Evolutionary conservation across 2,113 vertebrate genomes (phyloP).

Genomic region (Sylvilagus bachmani): DNA sequence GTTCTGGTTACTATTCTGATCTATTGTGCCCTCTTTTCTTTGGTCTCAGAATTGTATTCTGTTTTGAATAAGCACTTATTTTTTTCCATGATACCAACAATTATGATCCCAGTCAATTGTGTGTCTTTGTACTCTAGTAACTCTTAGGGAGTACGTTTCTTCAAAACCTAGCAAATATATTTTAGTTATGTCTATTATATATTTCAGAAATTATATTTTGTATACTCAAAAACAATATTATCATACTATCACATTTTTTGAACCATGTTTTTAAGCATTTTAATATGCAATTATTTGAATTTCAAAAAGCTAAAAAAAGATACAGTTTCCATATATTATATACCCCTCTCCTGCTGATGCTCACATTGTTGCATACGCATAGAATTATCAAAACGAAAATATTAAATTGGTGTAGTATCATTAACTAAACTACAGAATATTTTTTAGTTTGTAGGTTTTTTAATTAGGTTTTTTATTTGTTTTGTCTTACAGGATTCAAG

Average conservation of each 20-base stretch:
- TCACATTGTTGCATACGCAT: neutral
- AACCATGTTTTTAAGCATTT: neutral
- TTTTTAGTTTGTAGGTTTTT: neutral
- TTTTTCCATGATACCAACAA: conserved; percentile 8
- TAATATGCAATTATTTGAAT: neutral
- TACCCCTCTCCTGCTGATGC: neutral
- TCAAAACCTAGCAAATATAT: neutral
- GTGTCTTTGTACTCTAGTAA: neutral
- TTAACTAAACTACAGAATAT: neutral
- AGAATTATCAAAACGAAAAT: neutral
- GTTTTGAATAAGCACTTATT: neutral
- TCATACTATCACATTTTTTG: neutral
- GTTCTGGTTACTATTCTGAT: neutral
- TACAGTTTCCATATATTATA: neutral
- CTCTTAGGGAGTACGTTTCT: neutral
- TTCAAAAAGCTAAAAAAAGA: neutral
- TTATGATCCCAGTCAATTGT: neutral
- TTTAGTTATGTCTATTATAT: neutral
- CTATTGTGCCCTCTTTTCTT: neutral
- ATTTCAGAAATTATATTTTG: neutral
- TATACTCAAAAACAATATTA: neutral
- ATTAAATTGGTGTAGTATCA: neutral
- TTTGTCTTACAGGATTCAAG: neutral
- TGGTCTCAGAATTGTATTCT: neutral
- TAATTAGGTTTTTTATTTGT: neutral